These are phyloP conservation scores for Apeira syringaria DNA, from an alignment of 2,888 invertebrate genomes.

Conservation along the genomic window DNA sequence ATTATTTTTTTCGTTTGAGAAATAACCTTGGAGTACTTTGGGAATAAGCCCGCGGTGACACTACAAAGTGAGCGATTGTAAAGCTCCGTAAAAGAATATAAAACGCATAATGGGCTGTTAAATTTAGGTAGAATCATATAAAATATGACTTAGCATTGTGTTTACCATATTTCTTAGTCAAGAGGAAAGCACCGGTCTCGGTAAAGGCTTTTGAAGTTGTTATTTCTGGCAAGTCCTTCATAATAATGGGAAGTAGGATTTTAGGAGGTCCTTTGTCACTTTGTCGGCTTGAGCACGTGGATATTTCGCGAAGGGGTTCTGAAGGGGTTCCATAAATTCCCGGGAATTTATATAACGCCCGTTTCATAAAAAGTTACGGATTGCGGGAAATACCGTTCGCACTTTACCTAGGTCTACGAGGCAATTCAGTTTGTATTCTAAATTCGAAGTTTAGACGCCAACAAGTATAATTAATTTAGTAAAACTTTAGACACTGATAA, in stretches of 20 bases:
- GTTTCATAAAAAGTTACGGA: slow-evolving; percentile 43
- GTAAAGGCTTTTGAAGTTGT: slow-evolving; percentile 54
- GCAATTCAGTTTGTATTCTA: too few species aligned
- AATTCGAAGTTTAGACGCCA: too few species aligned
- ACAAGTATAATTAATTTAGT: too few species aligned
- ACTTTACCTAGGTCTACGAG: too few species aligned
- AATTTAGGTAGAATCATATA: slow-evolving; percentile 55
- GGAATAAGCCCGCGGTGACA: too few species aligned
- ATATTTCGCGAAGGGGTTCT: slow-evolving; percentile 50
- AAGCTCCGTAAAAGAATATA: slow-evolving; percentile 42
- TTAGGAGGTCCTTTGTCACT: slow-evolving; percentile 37
- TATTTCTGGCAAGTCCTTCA: slow-evolving; percentile 64
- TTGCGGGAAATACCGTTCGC: too few species aligned
- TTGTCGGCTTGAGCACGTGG: slow-evolving; percentile 72
- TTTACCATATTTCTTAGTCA: slow-evolving; percentile 57
- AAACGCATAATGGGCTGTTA: slow-evolving; percentile 63
- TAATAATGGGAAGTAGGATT: slow-evolving; percentile 52
- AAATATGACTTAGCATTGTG: slow-evolving; percentile 66
- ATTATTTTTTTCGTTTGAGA: too few species aligned
- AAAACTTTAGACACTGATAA: too few species aligned
- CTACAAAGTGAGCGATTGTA: slow-evolving; percentile 51
- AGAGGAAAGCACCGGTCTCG: slow-evolving; percentile 38
- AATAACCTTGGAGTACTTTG: too few species aligned
- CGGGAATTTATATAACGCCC: slow-evolving; percentile 48
- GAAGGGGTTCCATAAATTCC: slow-evolving; percentile 65